Evolutionary conservation across 2,888 invertebrate genomes (phyloP), one percentile per base, ranked within the genome.

Genomic region (Protodeltote pygarga): DNA sequence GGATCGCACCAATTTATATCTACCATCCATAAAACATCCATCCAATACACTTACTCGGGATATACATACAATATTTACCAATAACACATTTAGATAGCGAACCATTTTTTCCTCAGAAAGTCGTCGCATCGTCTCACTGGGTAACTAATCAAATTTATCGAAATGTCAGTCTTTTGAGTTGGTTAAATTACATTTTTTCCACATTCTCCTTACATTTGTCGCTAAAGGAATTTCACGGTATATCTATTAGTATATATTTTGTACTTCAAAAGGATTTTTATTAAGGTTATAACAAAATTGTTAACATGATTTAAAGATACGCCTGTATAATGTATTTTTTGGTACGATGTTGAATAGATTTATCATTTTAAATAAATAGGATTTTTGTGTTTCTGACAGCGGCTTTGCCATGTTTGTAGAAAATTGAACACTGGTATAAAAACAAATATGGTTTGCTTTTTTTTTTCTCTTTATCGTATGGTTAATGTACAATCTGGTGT

Each of bases 121-220:
- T 38, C 21, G n/a, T 27, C 40, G 37, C 27, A n/a, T 46, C 59
- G 9, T 23, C 35, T 48, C 47, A 29, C 32, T 47, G 27, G 29
- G 35, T 27, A 33, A 35, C 44, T 71, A 61, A 69, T 69, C 64
- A 60, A 58, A 65, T 73, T 62, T 64, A 58, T 52, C 45, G 49
- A 39, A 47, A 40, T 37, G 31, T 28, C 42, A 53, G 21, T 20
- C 20, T 25, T 38, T 42, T 3, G n/a, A 10, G 25, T 20, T 32
- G 41, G n/a, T 19, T 38, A 33, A 68, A 44, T 41, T 23, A 17
- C 13, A 46, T 41, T 54, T 53, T 40, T 48, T 42, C 16, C n/a
- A 11, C 20, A 17, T 10, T 15, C 10, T 9, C 29, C 23, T 33
- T 28, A 21, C 42, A 10, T 38, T 35, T 38, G 11, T 44, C 39